Evolutionary conservation across 2,797 vertebrate genomes (phyloP).

Genomic region (Hypotaenidia philippensis): DNA sequence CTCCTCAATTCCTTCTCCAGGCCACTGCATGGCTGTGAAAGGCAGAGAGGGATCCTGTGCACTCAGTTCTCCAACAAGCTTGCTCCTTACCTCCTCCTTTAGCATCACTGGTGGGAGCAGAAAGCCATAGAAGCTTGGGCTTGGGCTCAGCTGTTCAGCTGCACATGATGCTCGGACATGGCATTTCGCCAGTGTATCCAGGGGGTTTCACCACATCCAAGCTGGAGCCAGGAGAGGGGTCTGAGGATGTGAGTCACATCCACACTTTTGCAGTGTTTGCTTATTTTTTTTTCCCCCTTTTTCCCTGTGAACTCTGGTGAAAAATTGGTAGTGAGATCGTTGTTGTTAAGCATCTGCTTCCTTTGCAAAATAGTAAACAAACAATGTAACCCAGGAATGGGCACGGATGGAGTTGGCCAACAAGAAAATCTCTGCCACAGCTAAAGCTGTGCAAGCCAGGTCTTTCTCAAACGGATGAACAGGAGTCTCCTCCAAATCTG

Average conservation of each 20-base stretch:
- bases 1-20: not conserved
- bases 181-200: not conserved
- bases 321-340: not conserved
- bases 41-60: not conserved
- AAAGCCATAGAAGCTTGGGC: not conserved
- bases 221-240: not conserved
- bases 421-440: accelerated
- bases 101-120: not conserved
- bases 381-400: not conserved
- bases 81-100: not conserved
- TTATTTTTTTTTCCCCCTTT: not conserved
- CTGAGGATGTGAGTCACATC: not conserved
- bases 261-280: not conserved
- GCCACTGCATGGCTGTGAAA: not conserved
- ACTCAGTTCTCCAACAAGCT: accelerated
- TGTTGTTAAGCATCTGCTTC: not conserved
- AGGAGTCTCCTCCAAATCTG: not conserved
- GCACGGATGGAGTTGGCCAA: not conserved
- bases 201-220: not conserved
- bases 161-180: accelerated
- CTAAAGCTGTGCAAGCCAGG: not conserved
- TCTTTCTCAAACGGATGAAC: not conserved
- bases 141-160: not conserved
- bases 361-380: not conserved
- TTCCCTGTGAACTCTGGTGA: not conserved